Evolutionary conservation across 2,113 vertebrate species (phyloP).

Genomic region (Gallinago paraguaiae): DNA sequence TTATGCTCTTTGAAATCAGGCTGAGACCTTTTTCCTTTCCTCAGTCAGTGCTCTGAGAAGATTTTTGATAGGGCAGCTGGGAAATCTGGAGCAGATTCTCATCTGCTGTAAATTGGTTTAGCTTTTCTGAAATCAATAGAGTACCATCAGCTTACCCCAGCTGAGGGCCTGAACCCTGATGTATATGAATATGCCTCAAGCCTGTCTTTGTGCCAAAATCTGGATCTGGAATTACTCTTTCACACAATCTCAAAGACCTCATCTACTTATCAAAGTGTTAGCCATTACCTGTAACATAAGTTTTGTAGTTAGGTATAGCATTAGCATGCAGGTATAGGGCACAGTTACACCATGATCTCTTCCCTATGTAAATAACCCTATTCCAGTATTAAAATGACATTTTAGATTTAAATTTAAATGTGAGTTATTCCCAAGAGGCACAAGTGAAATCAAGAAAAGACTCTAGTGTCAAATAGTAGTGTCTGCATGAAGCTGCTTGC

Average conservation of each 20-base stretch:
- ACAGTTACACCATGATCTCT: background rate
- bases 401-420: slow-evolving; percentile 9
- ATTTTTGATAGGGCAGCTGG: slow-evolving; percentile 52
- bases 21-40: slow-evolving; percentile 41
- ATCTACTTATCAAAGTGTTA: background rate
- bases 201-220: background rate
- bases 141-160: background rate
- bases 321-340: background rate
- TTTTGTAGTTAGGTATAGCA: background rate
- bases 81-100: slow-evolving; percentile 46
- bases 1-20: slow-evolving; percentile 42
- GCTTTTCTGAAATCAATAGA: slow-evolving; percentile 33
- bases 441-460: background rate
- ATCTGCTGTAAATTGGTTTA: slow-evolving; percentile 44
- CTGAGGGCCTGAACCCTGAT: background rate
- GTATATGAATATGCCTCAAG: background rate
- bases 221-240: background rate
- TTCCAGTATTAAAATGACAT: background rate
- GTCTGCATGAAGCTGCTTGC: background rate
- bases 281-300: background rate
- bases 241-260: background rate
- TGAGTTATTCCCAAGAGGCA: background rate
- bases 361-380: background rate
- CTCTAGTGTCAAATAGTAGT: background rate
- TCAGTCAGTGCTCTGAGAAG: slow-evolving; percentile 13